Evolutionary conservation across 1,140 invertebrate species (phyloP), one percentile per base, ranked within the genome.

Genomic region (Tenebrio molitor): DNA sequence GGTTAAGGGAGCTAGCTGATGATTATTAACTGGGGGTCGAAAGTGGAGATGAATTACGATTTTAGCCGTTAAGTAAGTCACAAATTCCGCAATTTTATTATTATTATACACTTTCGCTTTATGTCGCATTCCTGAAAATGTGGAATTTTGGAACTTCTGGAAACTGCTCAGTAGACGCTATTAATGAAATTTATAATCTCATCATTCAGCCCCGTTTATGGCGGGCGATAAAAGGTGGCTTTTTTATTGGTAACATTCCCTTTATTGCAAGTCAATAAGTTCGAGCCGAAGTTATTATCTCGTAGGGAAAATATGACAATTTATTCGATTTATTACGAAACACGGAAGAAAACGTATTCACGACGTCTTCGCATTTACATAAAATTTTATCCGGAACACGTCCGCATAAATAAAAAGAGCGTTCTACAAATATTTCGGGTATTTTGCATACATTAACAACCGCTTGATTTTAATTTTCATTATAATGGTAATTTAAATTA

Each of bases 401-500:
- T 39, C n/a, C 4, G 2, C 4, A 12, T 39, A 39, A 53, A 53
- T 53, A 53, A 53, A 53, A 53, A 53, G n/a, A 39, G 8, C 25
- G 8, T 44, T 23, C 17, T 23, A 53, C 50, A 58, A 58, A 58
- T 58, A 58, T 58, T 58, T 58, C n/a, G 21, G 21, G 21, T 10
- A 8, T 25, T 7, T 25, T 58, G 50, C 46, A 6, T 53, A 36
- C 33, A 65, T 65, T 39, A 39, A 36, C 33, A 39, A 39, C 8
- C 33, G 29, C 39, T 65, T 65, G 33, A 65, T 65, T 65, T 65
- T 65, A 42, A 65, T 65, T 65, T 65, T 42, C 62, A 65, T 65
- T 65, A 65, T 65, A 39, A 65, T 65, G 62, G 34, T 39, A 65
- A 65, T 65, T 65, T 65, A 65, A 65, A 42, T 65, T 39, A 65